Base-by-base conservation (phyloP, 1,140 invertebrate species). In the Procambarus clarkii region DNA sequence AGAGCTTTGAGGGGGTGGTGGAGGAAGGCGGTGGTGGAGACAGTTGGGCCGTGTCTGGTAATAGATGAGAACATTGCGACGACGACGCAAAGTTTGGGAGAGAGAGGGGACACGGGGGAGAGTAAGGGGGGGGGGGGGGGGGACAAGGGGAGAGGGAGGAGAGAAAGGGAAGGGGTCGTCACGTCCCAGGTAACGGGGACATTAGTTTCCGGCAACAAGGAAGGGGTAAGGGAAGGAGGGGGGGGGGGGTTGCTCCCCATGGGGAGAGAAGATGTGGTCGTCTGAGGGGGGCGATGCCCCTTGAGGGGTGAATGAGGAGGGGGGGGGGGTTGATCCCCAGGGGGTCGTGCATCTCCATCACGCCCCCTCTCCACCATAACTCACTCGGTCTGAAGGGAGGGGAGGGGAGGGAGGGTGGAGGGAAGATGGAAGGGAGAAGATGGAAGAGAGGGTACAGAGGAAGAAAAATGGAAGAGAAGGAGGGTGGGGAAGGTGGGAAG, bases 121-220 rank as follows among this genome's bases (percentile, higher is more conserved):
- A 46, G 15, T 24, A 18, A 76, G 21, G 1, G 11, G n/a, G 15
- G 64, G 64, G n/a, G n/a, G 34, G 71, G 15, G 15, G 24, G 15
- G 24, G 45, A 80, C n/a, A 21, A 18, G 48, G 78, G 24, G 2
- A 48, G 45, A 50, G 78, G 50, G 78, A 18, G 50, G 60, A 21
- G 50, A 18, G 50, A 18, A 11, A 54, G n/a, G 50, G 44, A 44
- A 34, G 80, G 50, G n/a, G 69, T 64, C 60, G n/a, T 34, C 69
- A 74, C 69, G 69, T 69, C 13, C 60, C 60, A 3, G 60, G 60
- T 69, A 15, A 69, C 3, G 5, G 60, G 15, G 11, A 11, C 69
- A 74, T 74, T 34, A 74, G n/a, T 74, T 74, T 74, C 69, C 69
- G 69, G 69, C 69, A 74, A 74, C 69, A 74, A 71, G 69, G n/a